These are phyloP conservation scores for Drosophila paucipuncta DNA, from an alignment of 2,888 invertebrate genomes.

Conservation along the genomic window DNA sequence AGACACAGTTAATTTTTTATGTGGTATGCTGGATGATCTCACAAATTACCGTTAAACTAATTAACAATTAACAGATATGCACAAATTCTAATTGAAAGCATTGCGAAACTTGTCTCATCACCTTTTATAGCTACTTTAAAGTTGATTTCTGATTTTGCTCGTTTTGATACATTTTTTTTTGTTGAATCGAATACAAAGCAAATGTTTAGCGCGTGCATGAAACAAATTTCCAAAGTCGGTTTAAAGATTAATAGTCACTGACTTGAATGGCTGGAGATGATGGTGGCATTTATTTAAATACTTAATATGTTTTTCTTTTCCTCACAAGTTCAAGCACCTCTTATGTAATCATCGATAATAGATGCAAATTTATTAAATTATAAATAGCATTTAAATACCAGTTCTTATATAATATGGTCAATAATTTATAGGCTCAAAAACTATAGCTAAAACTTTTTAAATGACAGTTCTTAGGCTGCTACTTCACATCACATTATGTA, in stretches of 20 bases:
- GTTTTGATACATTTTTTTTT: slow-evolving; percentile 60
- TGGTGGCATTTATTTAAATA: not conserved
- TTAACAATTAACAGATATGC: slow-evolving; percentile 22
- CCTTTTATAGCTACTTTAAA: slow-evolving; percentile 8
- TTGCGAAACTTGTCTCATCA: slow-evolving; percentile 33
- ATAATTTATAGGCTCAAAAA: slow-evolving; percentile 28
- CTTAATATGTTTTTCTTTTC: not conserved
- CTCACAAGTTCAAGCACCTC: slow-evolving; percentile 52
- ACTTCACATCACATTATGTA: slow-evolving; percentile 45
- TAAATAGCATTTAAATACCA: slow-evolving; percentile 16
- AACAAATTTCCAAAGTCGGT: slow-evolving; percentile 20
- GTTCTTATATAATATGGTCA: slow-evolving; percentile 12
- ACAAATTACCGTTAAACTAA: slow-evolving; percentile 38
- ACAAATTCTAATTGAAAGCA: slow-evolving; percentile 29
- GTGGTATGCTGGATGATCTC: slow-evolving; percentile 71
- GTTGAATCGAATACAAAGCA: slow-evolving; percentile 20
- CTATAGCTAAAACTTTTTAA: not conserved
- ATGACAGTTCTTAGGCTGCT: slow-evolving; percentile 35
- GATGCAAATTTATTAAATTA: slow-evolving; percentile 28
- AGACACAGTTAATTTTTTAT: not conserved
- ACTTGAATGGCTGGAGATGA: slow-evolving; percentile 3
- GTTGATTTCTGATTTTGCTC: slow-evolving; percentile 24
- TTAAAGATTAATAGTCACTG: slow-evolving; percentile 38
- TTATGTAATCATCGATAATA: slow-evolving; percentile 21
- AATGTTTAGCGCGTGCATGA: slow-evolving; percentile 17